A percentile compares a stretch with the other conserved stretches of the same genome.
phyloP scores from a whole-genome alignment of 2,797 vertebrate species.

The Sciaenops ocellatus region DNA sequence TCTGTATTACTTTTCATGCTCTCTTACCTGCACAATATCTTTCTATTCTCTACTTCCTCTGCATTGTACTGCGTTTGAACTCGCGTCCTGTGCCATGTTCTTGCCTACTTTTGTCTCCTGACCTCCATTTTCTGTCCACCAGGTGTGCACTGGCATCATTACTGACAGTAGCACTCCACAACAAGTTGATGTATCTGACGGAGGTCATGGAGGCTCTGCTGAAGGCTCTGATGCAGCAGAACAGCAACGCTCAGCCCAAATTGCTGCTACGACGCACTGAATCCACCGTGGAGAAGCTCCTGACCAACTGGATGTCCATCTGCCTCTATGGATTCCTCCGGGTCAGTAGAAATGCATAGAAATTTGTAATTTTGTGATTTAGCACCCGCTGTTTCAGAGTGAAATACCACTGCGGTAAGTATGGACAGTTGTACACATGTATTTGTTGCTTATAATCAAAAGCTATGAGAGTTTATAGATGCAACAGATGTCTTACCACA shows the following conservation, averaged over 20 bases:
- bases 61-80: neutral
- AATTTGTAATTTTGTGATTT: too few species aligned
- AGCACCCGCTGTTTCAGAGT: too few species aligned
- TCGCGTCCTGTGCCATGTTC: neutral
- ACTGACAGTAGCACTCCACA: conserved; percentile 93
- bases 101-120: neutral
- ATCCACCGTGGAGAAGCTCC: conserved; percentile 94
- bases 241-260: conserved; percentile 91
- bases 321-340: conserved; percentile 96
- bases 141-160: conserved; percentile 94
- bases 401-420: too few species aligned
- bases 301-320: conserved; percentile 98
- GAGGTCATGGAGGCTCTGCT: conserved; percentile 92
- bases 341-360: conserved; percentile 77
- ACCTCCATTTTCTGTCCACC: neutral
- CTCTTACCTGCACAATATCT: neutral
- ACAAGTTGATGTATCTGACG: conserved; percentile 93
- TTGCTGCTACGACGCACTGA: conserved; percentile 93
- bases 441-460: too few species aligned
- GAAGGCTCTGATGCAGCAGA: conserved; percentile 91
- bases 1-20: neutral
- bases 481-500: neutral
- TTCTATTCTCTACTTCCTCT: neutral
- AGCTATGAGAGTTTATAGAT: too few species aligned
- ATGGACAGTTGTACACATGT: too few species aligned